Evolutionary conservation across 1,140 invertebrate species (phyloP).

Genomic region (Drosophila oshimai): DNA sequence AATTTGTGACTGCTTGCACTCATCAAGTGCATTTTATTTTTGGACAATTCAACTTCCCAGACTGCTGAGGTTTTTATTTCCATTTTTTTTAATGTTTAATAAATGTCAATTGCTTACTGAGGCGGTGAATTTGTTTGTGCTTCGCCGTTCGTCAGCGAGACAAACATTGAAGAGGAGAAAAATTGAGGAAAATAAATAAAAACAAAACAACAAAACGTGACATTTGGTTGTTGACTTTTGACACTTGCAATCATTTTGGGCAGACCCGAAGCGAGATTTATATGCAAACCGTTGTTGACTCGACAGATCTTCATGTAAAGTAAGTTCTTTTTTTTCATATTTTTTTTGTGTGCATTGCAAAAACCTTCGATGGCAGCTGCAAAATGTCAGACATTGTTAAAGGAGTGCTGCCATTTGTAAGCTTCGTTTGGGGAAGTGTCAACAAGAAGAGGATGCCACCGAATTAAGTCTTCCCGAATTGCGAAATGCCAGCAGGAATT

Average conservation of each 20-base stretch:
- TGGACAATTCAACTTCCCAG: slow-evolving; percentile 7
- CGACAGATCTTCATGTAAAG: slow-evolving; percentile 64
- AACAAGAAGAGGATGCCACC: slow-evolving; percentile 20
- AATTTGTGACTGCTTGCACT: slow-evolving; percentile 39
- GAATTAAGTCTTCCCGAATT: slow-evolving; percentile 19
- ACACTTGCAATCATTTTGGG: slow-evolving; percentile 76
- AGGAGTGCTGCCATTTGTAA: slow-evolving; percentile 58
- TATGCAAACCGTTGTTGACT: slow-evolving; percentile 49
- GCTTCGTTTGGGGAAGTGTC: slow-evolving; percentile 18
- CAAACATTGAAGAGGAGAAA: slow-evolving; percentile 18
- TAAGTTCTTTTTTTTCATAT: slow-evolving; percentile 12
- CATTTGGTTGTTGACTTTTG: slow-evolving; percentile 78
- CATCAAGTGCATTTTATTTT: slow-evolving; percentile 53
- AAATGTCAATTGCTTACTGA: slow-evolving; percentile 69
- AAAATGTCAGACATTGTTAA: slow-evolving; percentile 54
- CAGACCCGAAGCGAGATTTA: slow-evolving; percentile 58
- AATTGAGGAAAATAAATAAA: slow-evolving; percentile 39
- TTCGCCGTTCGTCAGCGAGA: slow-evolving; percentile 27
- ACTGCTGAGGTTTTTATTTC: not conserved
- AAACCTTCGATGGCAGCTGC: slow-evolving; percentile 40
- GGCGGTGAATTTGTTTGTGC: slow-evolving; percentile 27
- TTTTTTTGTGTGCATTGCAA: slow-evolving; percentile 25
- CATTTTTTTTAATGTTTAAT: slow-evolving; percentile 47
- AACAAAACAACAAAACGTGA: slow-evolving; percentile 73
- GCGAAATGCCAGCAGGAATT: slow-evolving; percentile 25